Evolutionary conservation across 1,140 invertebrate genomes (phyloP).

Genomic region (Zaprionus kolodkinae): DNA sequence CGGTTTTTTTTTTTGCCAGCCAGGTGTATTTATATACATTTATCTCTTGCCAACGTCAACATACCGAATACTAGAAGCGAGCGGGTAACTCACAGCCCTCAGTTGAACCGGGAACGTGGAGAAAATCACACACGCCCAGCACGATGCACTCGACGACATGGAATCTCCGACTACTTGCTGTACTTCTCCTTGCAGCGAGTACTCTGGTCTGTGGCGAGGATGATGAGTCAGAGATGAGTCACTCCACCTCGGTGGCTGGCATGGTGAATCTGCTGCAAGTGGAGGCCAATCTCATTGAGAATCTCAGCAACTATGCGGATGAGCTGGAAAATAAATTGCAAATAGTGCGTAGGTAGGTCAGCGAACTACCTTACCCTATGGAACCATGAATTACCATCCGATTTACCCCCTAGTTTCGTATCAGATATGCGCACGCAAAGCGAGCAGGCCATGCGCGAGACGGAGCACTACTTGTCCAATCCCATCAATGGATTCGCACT

Average conservation of each 20-base stretch:
- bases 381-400: background rate
- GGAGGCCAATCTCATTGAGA: conserved; percentile 92
- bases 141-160: conserved; percentile 41
- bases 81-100: conserved; percentile 25
- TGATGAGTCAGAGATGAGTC: conserved; percentile 53
- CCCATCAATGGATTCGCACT: conserved; percentile 68
- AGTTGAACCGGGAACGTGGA: conserved; percentile 57
- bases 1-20: background rate
- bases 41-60: conserved; percentile 59
- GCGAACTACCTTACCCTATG: too few species aligned
- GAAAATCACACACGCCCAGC: conserved; percentile 30
- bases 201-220: conserved; percentile 7
- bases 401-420: conserved; percentile 29
- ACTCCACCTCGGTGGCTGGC: conserved; percentile 92
- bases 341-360: conserved; percentile 55
- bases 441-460: conserved; percentile 89
- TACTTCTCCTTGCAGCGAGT: background rate
- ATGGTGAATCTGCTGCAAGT: conserved; percentile 94
- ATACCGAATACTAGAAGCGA: conserved; percentile 7
- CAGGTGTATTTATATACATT: conserved; percentile 48
- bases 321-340: conserved; percentile 60
- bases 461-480: conserved; percentile 84
- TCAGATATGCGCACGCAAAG: conserved; percentile 87
- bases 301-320: conserved; percentile 91
- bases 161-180: conserved; percentile 19